Evolutionary conservation across 92 coral and sea anemone genomes (phyloP).

Genomic region (Pocillopora meandrina): DNA sequence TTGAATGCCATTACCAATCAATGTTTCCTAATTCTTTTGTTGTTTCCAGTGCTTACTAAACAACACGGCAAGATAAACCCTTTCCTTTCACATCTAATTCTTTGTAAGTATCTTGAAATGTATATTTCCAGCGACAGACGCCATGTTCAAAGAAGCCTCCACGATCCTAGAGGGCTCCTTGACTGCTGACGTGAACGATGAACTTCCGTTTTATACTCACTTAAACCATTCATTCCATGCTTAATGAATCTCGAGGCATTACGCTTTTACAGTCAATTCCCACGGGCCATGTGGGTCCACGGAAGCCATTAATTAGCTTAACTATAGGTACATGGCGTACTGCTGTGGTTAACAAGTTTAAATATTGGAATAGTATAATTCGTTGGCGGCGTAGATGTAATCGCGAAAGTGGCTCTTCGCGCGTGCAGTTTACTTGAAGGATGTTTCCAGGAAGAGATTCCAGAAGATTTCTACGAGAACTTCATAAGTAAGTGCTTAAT

Average conservation of each 20-base stretch:
- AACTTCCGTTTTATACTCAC: not conserved
- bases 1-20: slow-evolving; percentile 2
- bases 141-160: too few species aligned
- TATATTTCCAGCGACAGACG: not conserved
- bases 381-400: not conserved
- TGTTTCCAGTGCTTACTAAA: not conserved
- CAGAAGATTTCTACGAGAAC: not conserved
- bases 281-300: slow-evolving; percentile 9
- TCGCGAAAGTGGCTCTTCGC: not conserved
- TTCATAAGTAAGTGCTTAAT: not conserved
- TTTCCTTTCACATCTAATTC: slow-evolving; percentile 7
- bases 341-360: slow-evolving; percentile 2
- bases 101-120: not conserved
- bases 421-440: not conserved
- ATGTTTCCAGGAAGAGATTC: not conserved
- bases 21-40: not conserved
- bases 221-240: not conserved
- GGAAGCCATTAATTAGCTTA: slow-evolving; percentile 15
- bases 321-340: slow-evolving; percentile 5
- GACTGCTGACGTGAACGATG: not conserved
- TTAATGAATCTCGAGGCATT: not conserved
- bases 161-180: not conserved
- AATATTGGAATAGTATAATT: slow-evolving; percentile 4
- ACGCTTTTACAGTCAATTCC: slow-evolving; percentile 16
- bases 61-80: slow-evolving; percentile 7